Base-by-base conservation (phyloP, 2,888 invertebrate genomes). In the Hydrotaea diabolus region DNA sequence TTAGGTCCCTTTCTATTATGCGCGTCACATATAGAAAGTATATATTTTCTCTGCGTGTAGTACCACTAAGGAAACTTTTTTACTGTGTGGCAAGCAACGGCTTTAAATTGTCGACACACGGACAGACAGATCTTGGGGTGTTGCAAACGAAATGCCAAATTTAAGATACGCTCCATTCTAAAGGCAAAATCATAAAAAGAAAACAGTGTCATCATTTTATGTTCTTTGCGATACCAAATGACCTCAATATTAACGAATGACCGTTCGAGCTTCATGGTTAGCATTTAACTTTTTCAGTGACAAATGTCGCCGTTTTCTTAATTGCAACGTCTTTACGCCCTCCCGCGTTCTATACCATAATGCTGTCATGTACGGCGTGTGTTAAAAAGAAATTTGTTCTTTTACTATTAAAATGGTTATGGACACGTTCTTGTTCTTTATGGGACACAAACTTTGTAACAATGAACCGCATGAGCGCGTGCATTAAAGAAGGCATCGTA, bases 341-440 rank as follows among this genome's bases (percentile, higher is more conserved):
- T n/a, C n/a, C n/a, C 21, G 7, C 23, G 11, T 21, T 53, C 53
- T 23, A 21, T 4, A 4, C 23, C 21, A 57, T 57, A 57, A 21
- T 19, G 13, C 59, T 23, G 59, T 21, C 23, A 15, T 55, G 21
- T 55, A 55, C 21, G 23, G 7, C 11, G 21, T 21, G 15, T 26
- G 39, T 77, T 80, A 78, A 81, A 81, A 77, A 26, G 57, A 73
- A 76, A 81, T 73, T 84, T 81, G 75, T 73, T 66, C 62, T 78
- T 84, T 76, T 76, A 31, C 78, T 66, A 84, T 81, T 76, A 84
- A 75, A 64, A 21, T 64, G 46, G 39, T 74, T 53, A 80, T 80
- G 77, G 69, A 36, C 39, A 57, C 21, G 17, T 36, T 66, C 8
- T 43, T n/a, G 39, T 8, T 31, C 17, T 66, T 66, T 66, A 66